A percentile compares a stretch with the other conserved stretches of the same genome.
These are phyloP conservation scores for Trichomycterus rosablanca DNA, from an alignment of 2,113 vertebrate genomes.

Conservation along the genomic window DNA sequence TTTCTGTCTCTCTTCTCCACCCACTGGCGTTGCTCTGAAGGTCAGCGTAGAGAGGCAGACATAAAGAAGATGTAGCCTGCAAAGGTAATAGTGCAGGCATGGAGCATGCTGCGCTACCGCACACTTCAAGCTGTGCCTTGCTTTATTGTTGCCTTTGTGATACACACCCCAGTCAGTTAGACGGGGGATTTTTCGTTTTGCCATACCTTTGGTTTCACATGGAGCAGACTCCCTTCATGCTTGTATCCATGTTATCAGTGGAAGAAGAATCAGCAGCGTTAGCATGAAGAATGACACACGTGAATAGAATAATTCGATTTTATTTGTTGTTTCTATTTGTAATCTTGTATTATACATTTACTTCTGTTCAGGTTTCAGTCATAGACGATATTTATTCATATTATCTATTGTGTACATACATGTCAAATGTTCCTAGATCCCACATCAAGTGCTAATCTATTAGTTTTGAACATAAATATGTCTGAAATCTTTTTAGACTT, in stretches of 20 bases:
- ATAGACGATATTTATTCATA: too few relatives aligned
- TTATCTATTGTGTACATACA: too few relatives aligned
- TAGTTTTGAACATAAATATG: too few relatives aligned
- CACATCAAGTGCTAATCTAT: too few relatives aligned
- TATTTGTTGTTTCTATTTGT: background rate
- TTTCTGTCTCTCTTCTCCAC: conserved; percentile 29
- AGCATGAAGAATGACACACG: background rate
- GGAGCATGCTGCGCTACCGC: conserved; percentile 37
- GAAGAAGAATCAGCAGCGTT: conserved; percentile 18
- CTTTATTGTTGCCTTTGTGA: conserved; percentile 38
- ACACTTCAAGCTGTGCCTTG: conserved; percentile 29
- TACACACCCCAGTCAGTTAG: conserved; percentile 23
- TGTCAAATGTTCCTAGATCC: too few relatives aligned
- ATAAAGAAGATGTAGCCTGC: conserved; percentile 50
- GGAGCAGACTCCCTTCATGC: conserved; percentile 23
- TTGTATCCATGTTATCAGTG: conserved; percentile 19
- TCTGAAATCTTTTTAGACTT: too few relatives aligned
- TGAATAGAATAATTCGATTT: background rate
- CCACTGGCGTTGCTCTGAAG: conserved; percentile 49
- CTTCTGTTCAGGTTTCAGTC: too few relatives aligned
- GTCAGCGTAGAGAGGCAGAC: conserved; percentile 51
- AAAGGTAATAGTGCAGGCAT: conserved; percentile 45
- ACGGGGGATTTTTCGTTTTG: conserved; percentile 24
- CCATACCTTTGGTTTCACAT: conserved; percentile 21
- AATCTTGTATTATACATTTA: too few relatives aligned